phyloP scores from a whole-genome alignment of 37 sponge, comb jelly and placozoan genomes.

The Ianthella basta region DNA sequence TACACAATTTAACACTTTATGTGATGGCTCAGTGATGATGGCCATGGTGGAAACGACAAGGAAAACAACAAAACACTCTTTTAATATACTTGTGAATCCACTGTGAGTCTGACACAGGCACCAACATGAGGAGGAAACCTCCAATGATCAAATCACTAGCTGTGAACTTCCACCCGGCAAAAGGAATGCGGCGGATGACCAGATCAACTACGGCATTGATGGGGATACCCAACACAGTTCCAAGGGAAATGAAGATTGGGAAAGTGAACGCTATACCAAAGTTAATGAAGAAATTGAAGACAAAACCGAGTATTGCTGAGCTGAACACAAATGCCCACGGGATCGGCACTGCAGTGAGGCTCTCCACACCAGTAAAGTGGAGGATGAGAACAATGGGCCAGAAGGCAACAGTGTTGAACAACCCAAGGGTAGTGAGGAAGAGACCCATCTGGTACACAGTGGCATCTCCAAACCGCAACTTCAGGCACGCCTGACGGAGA shows the following conservation, averaged over 20 bases:
- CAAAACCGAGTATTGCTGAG: conserved; percentile 49
- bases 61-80: not conserved
- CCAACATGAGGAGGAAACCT: conserved; percentile 81
- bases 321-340: conserved; percentile 75
- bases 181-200: conserved; percentile 43
- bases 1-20: no score
- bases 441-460: conserved; percentile 78
- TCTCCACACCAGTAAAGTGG: conserved; percentile 58
- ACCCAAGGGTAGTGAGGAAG: conserved; percentile 76
- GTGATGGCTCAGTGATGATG: no score
- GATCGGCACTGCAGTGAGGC: conserved; percentile 32
- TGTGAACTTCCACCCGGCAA: conserved; percentile 72
- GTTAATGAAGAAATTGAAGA: conserved; percentile 88
- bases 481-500: conserved; percentile 61
- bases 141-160: conserved; percentile 67
- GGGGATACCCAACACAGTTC: conserved; percentile 89
- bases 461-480: conserved; percentile 79
- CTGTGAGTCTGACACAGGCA: conserved; percentile 62
- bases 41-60: no score
- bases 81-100: conserved; percentile 32
- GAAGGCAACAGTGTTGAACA: conserved; percentile 66
- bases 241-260: conserved; percentile 91
- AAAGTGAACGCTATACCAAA: conserved; percentile 94
- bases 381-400: conserved; percentile 75
- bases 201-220: conserved; percentile 80